Conservation (phyloP, 2,888 invertebrate species). For the Zelleria hepariella region DNA sequence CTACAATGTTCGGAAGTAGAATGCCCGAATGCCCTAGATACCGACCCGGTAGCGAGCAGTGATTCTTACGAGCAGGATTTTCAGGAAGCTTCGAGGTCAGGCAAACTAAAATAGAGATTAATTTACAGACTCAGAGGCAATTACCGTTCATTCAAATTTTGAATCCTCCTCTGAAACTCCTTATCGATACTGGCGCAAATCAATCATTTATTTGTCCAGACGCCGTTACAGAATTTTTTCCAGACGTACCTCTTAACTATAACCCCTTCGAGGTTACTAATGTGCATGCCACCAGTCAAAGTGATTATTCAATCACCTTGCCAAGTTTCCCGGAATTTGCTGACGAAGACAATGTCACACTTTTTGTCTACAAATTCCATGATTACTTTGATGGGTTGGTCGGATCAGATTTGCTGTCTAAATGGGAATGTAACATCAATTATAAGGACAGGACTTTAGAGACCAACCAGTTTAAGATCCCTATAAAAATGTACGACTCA, state of each 20-base stretch:
- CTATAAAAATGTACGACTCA: slow-evolving; percentile 14
- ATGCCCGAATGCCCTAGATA: no score
- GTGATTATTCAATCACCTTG: background rate
- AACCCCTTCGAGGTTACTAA: no score
- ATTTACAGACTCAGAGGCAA: background rate
- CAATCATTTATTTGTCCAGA: background rate
- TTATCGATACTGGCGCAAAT: background rate
- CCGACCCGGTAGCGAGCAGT: no score
- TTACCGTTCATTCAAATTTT: background rate
- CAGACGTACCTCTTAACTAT: no score
- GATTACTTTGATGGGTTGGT: background rate
- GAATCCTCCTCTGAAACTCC: background rate
- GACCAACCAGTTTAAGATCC: background rate
- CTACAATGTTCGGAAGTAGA: no score
- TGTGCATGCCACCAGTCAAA: background rate
- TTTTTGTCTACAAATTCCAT: background rate
- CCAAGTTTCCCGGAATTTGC: background rate
- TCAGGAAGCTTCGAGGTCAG: background rate
- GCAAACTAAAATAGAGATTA: background rate
- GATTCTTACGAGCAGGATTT: no score
- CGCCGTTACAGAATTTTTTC: background rate
- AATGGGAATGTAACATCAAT: background rate
- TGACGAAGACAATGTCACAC: background rate
- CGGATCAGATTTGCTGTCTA: background rate
- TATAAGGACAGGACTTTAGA: background rate